Conservation (phyloP, 2,888 invertebrate species). For the Ashinkailepas kermadecensis region DNA sequence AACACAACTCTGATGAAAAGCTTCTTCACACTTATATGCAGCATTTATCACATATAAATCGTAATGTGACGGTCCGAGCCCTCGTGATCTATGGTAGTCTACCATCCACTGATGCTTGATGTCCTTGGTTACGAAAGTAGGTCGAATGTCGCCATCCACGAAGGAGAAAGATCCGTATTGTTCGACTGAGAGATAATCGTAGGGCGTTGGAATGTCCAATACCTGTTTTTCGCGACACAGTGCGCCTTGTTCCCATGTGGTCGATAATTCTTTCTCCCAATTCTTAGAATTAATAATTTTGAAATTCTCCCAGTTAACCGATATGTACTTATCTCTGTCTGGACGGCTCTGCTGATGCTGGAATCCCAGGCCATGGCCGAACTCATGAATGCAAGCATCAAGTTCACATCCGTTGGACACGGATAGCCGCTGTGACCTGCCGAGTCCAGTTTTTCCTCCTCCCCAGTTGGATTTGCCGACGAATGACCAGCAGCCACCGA, state of each 20-base stretch:
- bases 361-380: neutral
- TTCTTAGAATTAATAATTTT: neutral
- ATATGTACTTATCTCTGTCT: neutral
- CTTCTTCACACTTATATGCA: neutral
- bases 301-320: constrained; percentile 5
- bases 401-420: neutral
- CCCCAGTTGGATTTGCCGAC: neutral
- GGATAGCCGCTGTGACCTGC: neutral
- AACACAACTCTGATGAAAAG: neutral
- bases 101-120: neutral
- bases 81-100: neutral
- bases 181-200: neutral
- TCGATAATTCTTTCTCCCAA: neutral
- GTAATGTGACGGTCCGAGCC: neutral
- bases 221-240: neutral
- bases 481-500: neutral
- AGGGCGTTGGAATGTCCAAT: neutral
- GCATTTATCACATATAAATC: neutral
- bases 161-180: neutral
- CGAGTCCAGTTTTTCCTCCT: neutral
- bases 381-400: neutral
- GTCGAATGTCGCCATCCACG: neutral
- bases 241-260: neutral
- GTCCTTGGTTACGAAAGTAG: neutral
- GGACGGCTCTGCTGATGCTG: constrained; percentile 4